These are phyloP conservation scores for Poicephalus meyeri DNA, from an alignment of 2,113 vertebrate genomes.

Conservation along the genomic window DNA sequence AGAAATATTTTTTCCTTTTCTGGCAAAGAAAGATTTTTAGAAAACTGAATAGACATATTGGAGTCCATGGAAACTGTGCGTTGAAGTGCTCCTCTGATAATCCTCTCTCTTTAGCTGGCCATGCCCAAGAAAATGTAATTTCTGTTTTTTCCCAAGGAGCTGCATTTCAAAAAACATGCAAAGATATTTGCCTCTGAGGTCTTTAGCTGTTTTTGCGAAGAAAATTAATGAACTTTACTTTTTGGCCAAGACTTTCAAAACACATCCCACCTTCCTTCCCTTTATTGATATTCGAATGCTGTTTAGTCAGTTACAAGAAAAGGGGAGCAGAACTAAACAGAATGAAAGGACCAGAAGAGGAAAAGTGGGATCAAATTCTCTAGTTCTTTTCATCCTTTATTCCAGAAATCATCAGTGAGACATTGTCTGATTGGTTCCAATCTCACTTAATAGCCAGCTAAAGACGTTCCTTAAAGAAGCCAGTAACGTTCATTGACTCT, in stretches of 20 bases:
- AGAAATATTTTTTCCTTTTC: not conserved
- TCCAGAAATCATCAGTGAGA: slow-evolving; percentile 30
- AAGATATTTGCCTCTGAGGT: not conserved
- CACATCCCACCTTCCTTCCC: slow-evolving; percentile 3
- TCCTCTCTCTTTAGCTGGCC: not conserved
- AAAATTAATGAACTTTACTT: not conserved
- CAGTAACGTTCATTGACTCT: slow-evolving; percentile 32
- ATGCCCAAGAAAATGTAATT: not conserved
- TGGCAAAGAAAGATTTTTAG: not conserved
- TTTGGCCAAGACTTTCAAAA: not conserved
- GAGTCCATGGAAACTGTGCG: not conserved
- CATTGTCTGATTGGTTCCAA: slow-evolving; percentile 54
- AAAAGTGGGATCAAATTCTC: slow-evolving; percentile 48
- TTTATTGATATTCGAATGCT: not conserved
- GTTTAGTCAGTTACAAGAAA: slow-evolving; percentile 13
- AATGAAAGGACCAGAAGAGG: slow-evolving; percentile 28
- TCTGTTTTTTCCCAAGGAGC: not conserved
- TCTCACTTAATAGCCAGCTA: slow-evolving; percentile 58
- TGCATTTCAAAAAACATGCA: not conserved
- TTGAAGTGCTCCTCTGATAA: not conserved
- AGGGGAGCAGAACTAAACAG: not conserved
- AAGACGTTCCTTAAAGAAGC: slow-evolving; percentile 38
- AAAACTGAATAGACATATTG: not conserved
- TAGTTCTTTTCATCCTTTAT: slow-evolving; percentile 52
- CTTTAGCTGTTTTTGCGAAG: not conserved